Evolutionary conservation across 2,113 vertebrate species (phyloP).

Genomic region (Chauna torquata): DNA sequence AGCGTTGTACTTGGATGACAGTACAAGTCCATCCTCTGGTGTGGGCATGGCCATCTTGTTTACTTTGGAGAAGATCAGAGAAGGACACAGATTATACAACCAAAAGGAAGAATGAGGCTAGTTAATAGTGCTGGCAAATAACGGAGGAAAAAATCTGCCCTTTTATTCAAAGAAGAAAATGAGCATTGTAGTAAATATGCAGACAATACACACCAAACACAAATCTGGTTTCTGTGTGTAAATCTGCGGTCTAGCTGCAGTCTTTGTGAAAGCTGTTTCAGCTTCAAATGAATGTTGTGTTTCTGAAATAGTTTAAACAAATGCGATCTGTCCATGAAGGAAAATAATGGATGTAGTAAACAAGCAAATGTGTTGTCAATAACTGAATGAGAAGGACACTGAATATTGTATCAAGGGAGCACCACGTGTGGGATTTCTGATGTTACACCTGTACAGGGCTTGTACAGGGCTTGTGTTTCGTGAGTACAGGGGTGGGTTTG

Average conservation of each 20-base stretch:
- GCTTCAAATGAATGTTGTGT: constrained; percentile 38
- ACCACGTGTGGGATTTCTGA: neutral
- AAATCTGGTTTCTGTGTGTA: constrained; percentile 56
- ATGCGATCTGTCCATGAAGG: constrained; percentile 3
- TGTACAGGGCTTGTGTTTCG: neutral
- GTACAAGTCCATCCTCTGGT: neutral
- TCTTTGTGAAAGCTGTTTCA: constrained; percentile 36
- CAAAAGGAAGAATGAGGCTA: neutral
- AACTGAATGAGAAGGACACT: neutral
- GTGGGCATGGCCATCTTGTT: neutral
- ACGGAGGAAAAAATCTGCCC: constrained; percentile 11
- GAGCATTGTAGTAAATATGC: constrained; percentile 55
- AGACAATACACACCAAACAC: constrained; percentile 41
- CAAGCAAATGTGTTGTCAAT: constrained; percentile 1
- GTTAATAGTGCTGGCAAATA: constrained; percentile 46
- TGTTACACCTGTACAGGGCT: neutral
- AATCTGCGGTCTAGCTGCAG: constrained; percentile 63
- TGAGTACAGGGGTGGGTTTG: neutral
- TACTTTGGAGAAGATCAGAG: constrained; percentile 30
- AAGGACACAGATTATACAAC: constrained; percentile 53
- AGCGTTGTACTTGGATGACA: neutral
- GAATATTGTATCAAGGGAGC: neutral
- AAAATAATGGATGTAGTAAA: constrained; percentile 37
- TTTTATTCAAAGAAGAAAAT: constrained; percentile 64
- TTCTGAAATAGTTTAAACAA: constrained; percentile 51